A percentile compares a stretch with the other conserved stretches of the same genome.
Conservation (phyloP, 2,113 vertebrate genomes). For the Chaetops frenatus region DNA sequence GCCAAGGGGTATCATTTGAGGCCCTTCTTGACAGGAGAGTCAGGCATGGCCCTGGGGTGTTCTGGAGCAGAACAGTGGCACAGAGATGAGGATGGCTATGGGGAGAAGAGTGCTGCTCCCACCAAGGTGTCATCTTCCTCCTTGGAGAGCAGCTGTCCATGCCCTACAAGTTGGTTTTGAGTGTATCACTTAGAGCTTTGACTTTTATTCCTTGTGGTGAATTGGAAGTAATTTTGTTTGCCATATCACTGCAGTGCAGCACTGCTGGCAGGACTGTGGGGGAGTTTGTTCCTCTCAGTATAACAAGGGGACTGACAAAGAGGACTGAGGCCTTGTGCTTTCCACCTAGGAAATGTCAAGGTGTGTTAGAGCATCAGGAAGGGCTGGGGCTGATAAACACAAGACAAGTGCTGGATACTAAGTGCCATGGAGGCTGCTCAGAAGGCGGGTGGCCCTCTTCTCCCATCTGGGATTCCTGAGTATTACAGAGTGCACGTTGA, state of each 20-base stretch:
- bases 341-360: background rate
- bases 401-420: too few species aligned
- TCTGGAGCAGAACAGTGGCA: background rate
- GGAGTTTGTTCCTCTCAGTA: background rate
- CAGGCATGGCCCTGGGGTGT: accelerated
- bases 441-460: background rate
- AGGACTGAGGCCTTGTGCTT: background rate
- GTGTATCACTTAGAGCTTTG: background rate
- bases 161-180: background rate
- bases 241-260: background rate
- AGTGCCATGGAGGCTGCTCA: background rate
- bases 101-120: background rate
- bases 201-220: background rate
- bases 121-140: background rate
- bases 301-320: background rate
- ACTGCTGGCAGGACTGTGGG: background rate
- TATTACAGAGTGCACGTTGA: background rate
- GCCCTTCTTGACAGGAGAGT: background rate
- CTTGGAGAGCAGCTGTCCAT: background rate
- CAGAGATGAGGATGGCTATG: accelerated
- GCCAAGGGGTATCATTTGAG: background rate
- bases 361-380: too few species aligned
- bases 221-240: background rate
- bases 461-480: background rate
- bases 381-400: accelerated